Evolutionary conservation across 92 coral and sea anemone species (phyloP).

Genomic region (Siderastrea siderea): DNA sequence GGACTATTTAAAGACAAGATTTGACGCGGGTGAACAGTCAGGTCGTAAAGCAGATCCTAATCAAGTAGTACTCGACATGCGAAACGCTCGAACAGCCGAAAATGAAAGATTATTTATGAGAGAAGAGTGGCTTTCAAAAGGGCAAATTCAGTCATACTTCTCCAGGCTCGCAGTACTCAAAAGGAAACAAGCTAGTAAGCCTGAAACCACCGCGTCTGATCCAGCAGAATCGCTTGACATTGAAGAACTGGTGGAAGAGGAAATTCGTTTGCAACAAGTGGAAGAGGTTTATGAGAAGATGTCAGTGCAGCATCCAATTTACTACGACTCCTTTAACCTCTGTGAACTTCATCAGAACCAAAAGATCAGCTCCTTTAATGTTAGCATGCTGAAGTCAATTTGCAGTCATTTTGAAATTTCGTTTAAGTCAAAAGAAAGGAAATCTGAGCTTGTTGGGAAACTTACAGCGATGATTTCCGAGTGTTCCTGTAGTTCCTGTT

Average conservation of each 20-base stretch:
- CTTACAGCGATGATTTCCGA: conserved; percentile 27
- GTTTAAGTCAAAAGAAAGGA: conserved; percentile 30
- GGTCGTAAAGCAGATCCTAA: conserved; percentile 50
- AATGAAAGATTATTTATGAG: conserved; percentile 27
- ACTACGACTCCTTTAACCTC: conserved; percentile 15
- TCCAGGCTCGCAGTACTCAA: conserved; percentile 37
- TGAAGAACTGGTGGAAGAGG: conserved; percentile 3
- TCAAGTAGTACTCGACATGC: conserved; percentile 36
- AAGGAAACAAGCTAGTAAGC: conserved; percentile 13
- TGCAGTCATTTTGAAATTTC: conserved; percentile 46
- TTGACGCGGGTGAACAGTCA: conserved; percentile 47
- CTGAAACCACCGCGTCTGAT: neutral
- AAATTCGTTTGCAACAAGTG: conserved; percentile 5
- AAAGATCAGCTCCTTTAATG: conserved; percentile 25
- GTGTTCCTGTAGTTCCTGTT: conserved; percentile 10
- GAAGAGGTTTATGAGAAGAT: conserved; percentile 8
- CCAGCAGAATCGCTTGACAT: neutral
- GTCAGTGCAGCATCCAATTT: conserved; percentile 31
- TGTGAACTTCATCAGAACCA: neutral
- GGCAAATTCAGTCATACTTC: conserved; percentile 44
- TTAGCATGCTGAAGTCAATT: conserved; percentile 45
- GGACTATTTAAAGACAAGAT: conserved; percentile 46
- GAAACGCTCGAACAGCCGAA: conserved; percentile 38
- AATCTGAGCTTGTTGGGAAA: conserved; percentile 9
- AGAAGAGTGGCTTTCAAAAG: conserved; percentile 48